phyloP scores from a whole-genome alignment of 2,797 vertebrate species.

The Buphagus erythrorhynchus region DNA sequence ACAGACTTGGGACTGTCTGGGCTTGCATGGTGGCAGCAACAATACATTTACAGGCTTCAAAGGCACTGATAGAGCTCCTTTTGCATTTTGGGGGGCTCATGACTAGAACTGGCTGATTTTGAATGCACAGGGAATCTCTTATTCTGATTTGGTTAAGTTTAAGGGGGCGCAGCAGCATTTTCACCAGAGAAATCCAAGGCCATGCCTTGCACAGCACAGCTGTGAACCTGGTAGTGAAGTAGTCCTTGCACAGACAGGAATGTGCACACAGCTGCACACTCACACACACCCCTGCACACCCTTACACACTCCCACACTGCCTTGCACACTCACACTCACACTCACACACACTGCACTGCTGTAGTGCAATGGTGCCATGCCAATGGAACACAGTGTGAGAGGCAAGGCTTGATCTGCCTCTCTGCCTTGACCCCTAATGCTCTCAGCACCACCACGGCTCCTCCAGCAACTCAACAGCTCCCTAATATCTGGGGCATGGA shows the following conservation, averaged over 20 bases:
- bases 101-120: neutral
- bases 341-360: neutral
- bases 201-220: neutral
- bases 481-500: neutral
- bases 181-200: neutral
- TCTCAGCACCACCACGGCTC: neutral
- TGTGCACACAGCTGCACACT: neutral
- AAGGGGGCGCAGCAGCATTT: neutral
- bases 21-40: slow-evolving; percentile 61
- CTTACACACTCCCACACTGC: neutral
- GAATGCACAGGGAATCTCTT: neutral
- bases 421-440: neutral
- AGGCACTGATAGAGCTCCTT: slow-evolving; percentile 21
- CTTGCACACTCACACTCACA: neutral
- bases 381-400: neutral
- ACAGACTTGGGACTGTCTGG: slow-evolving; percentile 49
- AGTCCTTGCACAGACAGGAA: rapidly evolving
- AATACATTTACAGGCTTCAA: slow-evolving; percentile 23
- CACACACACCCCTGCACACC: neutral
- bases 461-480: neutral
- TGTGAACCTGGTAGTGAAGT: neutral
- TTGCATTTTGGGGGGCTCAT: neutral
- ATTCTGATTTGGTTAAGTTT: neutral
- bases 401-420: neutral
- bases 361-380: neutral